Percentiles rank a stretch among this genome's conserved stretches.
phyloP scores from a whole-genome alignment of 2,888 invertebrate genomes.

The Drosophila neotestacea region DNA sequence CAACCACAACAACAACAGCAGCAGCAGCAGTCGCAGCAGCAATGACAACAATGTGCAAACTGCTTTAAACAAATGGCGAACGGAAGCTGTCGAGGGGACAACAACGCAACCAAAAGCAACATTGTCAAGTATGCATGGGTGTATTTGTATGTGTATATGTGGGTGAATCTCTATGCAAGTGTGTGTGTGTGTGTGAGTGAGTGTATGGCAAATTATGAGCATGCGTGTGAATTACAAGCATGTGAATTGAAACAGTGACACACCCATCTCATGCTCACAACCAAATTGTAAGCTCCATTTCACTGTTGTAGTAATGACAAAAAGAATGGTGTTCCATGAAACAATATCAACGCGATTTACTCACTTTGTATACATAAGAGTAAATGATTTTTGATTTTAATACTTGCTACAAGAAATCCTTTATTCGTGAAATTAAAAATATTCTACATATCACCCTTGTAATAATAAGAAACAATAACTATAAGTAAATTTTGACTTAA shows the following conservation, averaged over 20 bases:
- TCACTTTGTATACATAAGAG: background rate
- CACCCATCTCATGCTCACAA: constrained; percentile 50
- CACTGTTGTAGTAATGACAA: constrained; percentile 17
- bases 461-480: constrained; percentile 6
- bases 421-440: background rate
- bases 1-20: constrained; percentile 26
- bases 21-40: constrained; percentile 28
- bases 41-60: constrained; percentile 74
- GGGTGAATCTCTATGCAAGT: background rate
- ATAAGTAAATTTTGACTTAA: too few relatives aligned
- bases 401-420: background rate
- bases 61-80: constrained; percentile 70
- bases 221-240: constrained; percentile 77
- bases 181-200: constrained; percentile 19
- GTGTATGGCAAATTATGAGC: constrained; percentile 64
- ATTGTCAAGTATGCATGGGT: constrained; percentile 36
- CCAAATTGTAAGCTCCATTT: constrained; percentile 35
- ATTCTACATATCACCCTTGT: constrained; percentile 20
- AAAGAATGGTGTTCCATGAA: constrained; percentile 16
- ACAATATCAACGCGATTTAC: background rate
- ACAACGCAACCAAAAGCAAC: constrained; percentile 46
- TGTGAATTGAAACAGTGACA: constrained; percentile 75
- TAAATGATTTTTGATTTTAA: background rate
- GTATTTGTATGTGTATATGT: background rate
- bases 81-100: constrained; percentile 30